A percentile compares a stretch with the other conserved stretches of the same genome.
phyloP scores from a whole-genome alignment of 2,797 vertebrate species.

The Neopelma chrysocephalum region DNA sequence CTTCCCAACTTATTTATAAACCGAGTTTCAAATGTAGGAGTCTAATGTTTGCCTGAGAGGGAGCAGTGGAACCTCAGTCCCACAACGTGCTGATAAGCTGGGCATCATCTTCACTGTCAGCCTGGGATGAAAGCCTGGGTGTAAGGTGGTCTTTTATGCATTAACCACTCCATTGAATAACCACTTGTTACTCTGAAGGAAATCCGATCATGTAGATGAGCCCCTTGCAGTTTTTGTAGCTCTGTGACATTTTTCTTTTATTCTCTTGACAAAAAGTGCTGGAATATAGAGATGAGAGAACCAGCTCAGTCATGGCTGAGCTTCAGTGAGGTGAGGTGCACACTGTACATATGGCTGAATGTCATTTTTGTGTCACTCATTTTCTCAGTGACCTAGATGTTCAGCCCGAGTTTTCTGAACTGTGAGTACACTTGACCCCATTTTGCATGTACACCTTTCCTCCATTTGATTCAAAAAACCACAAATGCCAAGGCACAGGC shows the following conservation, averaged over 20 bases:
- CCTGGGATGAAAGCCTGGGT: background rate
- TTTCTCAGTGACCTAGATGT: background rate
- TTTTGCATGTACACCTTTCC: background rate
- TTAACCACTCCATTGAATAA: background rate
- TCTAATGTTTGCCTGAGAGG: background rate
- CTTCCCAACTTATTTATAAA: background rate
- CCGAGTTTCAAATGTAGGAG: background rate
- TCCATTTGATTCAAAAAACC: background rate
- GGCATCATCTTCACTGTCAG: background rate
- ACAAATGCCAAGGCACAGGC: background rate
- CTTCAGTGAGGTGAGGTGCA: background rate
- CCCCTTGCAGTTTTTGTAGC: background rate
- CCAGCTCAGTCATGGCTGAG: accelerated
- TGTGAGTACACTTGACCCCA: background rate
- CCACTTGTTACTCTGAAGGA: background rate
- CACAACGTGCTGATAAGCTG: accelerated
- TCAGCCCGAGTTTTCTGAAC: background rate
- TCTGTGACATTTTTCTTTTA: background rate
- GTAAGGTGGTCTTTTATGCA: background rate
- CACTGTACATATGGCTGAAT: background rate
- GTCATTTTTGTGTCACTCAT: background rate
- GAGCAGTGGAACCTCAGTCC: background rate
- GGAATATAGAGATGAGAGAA: background rate
- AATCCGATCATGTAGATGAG: background rate
- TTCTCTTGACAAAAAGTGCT: background rate